Percentiles rank a stretch among this genome's conserved stretches.
These are phyloP conservation scores for Drosophila pectinifera DNA, from an alignment of 1,140 invertebrate genomes.

Conservation along the genomic window DNA sequence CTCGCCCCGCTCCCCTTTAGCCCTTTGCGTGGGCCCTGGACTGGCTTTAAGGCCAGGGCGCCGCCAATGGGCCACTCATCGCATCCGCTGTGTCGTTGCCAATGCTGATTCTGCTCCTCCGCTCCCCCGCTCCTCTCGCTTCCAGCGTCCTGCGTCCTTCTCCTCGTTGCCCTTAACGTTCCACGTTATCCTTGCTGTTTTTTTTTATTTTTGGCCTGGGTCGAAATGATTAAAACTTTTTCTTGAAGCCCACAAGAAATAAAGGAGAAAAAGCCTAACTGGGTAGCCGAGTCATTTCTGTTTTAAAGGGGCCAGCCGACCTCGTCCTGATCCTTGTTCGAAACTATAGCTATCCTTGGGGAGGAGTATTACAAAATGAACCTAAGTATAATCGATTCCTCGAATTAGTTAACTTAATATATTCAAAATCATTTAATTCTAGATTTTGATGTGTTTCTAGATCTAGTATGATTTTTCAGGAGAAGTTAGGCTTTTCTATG, in stretches of 20 bases:
- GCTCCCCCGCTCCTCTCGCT: not conserved
- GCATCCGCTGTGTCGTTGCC: constrained; percentile 42
- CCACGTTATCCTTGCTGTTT: constrained; percentile 1
- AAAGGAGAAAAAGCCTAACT: constrained; percentile 23
- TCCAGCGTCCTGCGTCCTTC: constrained; percentile 14
- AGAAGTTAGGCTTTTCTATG: no score
- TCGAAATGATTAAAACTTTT: constrained; percentile 70
- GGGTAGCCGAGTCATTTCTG: constrained; percentile 11
- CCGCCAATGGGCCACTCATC: constrained; percentile 8
- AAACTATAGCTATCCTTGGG: not conserved
- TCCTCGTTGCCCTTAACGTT: not conserved
- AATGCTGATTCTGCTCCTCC: constrained; percentile 10
- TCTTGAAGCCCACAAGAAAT: constrained; percentile 12
- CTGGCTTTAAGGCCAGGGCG: constrained; percentile 2
- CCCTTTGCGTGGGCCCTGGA: not conserved
- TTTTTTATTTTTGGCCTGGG: constrained; percentile 16
- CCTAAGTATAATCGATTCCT: no score
- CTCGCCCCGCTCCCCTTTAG: not conserved
- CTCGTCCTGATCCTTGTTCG: no score
- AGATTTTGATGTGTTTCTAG: no score
- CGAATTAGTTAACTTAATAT: no score
- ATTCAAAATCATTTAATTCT: no score
- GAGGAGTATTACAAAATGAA: no score
- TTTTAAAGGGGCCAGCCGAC: constrained; percentile 19
- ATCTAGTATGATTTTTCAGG: no score